Conservation (phyloP, 1,140 invertebrate species). For the Hylaeus volcanicus region DNA sequence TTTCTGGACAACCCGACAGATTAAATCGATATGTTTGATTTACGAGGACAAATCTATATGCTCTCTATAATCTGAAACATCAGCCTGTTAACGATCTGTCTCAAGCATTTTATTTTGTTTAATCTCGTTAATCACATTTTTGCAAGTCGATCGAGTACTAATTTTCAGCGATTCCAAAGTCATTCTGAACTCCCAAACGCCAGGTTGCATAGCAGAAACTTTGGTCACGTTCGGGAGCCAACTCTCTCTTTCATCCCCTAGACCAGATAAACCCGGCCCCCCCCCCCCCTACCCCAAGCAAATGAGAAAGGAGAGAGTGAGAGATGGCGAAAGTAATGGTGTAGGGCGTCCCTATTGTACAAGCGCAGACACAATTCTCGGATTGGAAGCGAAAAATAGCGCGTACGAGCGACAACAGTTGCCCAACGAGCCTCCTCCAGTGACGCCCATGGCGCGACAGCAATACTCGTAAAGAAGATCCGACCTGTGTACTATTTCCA, state of each 20-base stretch:
- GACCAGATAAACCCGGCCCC: too few relatives aligned
- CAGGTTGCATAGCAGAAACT: conserved; percentile 7
- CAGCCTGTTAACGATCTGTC: too few relatives aligned
- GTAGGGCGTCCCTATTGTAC: conserved; percentile 53
- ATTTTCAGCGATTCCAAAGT: not conserved
- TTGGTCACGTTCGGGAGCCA: conserved; percentile 16
- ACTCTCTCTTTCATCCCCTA: too few relatives aligned
- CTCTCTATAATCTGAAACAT: too few relatives aligned
- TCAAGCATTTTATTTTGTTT: too few relatives aligned
- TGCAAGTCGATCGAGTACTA: too few relatives aligned
- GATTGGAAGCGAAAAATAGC: conserved; percentile 61
- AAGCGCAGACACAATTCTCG: conserved; percentile 63
- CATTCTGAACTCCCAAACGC: not conserved
- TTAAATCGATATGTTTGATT: too few relatives aligned
- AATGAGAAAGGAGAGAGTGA: not conserved
- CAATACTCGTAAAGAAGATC: conserved; percentile 68
- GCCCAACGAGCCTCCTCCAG: conserved; percentile 36
- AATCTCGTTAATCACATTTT: too few relatives aligned
- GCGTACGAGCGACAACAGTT: conserved; percentile 21
- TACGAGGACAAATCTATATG: too few relatives aligned
- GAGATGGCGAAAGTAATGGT: conserved; percentile 53
- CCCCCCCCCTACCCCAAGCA: not conserved
- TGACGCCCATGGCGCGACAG: conserved; percentile 42
- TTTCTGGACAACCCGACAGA: too few relatives aligned
- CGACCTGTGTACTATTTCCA: conserved; percentile 36